Percentiles rank a stretch among this genome's conserved stretches.
Evolutionary conservation across 2,888 invertebrate species (phyloP).

Genomic region (Papilio demoleus): DNA sequence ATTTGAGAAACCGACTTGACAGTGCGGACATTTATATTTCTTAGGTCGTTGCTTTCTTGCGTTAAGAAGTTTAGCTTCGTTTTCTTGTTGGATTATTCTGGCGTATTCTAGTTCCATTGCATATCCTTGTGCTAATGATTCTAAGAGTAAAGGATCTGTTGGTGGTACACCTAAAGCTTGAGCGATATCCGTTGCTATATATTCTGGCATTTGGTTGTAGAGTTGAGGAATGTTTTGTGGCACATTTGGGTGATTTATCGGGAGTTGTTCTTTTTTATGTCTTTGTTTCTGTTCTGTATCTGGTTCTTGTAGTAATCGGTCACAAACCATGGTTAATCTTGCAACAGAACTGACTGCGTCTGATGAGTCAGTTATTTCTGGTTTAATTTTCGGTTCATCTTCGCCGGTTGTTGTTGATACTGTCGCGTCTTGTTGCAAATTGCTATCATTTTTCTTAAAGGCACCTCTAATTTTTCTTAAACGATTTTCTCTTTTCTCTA

Average conservation of each 20-base stretch:
- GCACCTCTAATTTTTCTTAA: conserved; percentile 76
- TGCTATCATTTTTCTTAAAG: conserved; percentile 64
- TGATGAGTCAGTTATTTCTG: conserved; percentile 8
- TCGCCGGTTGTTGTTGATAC: conserved; percentile 82
- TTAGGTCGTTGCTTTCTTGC: conserved; percentile 92
- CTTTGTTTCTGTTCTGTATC: conserved; percentile 48
- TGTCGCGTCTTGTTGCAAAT: conserved; percentile 81
- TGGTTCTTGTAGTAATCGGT: conserved; percentile 66
- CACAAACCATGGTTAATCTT: conserved; percentile 70
- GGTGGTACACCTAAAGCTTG: conserved; percentile 76
- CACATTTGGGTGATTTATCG: conserved; percentile 34
- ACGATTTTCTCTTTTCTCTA: conserved; percentile 71
- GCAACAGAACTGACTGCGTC: conserved; percentile 61
- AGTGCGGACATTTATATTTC: conserved; percentile 95
- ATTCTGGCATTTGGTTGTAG: conserved; percentile 65
- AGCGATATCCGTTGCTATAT: conserved; percentile 73
- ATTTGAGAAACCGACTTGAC: conserved; percentile 96
- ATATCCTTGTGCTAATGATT: conserved; percentile 80
- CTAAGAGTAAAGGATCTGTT: conserved; percentile 75
- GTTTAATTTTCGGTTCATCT: conserved; percentile 47
- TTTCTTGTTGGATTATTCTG: conserved; percentile 87
- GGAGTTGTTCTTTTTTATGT: conserved; percentile 39
- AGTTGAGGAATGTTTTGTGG: conserved; percentile 41
- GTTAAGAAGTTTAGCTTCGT: conserved; percentile 86
- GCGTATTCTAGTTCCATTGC: conserved; percentile 88